A percentile compares a stretch with the other conserved stretches of the same genome.
These are phyloP conservation scores for Rattus norvegicus DNA, from an alignment of 2,113 vertebrate species.

Conservation along the genomic window GRCr8 NC_086034.1:84038001-84038500, in stretches of 20 bases:
- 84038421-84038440: too few species aligned
- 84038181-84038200: fast-evolving
- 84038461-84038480: neutral
- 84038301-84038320: fast-evolving
- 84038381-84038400: neutral
- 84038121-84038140: neutral
- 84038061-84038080: fast-evolving
- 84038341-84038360: neutral
- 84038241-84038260: too few species aligned
- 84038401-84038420: too few species aligned
- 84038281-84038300: neutral
- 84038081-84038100: neutral
- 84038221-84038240: neutral
- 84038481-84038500: neutral
- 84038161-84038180: fast-evolving
- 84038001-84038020: neutral
- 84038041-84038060: neutral
- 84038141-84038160: neutral
- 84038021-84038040: neutral
- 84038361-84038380: neutral
- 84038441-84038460: neutral
- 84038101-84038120: too few species aligned
- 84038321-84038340: neutral
- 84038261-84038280: neutral
- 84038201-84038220: too few species aligned